Evolutionary conservation across 2,888 invertebrate genomes (phyloP).

Genomic region (Chydorus sphaericus): DNA sequence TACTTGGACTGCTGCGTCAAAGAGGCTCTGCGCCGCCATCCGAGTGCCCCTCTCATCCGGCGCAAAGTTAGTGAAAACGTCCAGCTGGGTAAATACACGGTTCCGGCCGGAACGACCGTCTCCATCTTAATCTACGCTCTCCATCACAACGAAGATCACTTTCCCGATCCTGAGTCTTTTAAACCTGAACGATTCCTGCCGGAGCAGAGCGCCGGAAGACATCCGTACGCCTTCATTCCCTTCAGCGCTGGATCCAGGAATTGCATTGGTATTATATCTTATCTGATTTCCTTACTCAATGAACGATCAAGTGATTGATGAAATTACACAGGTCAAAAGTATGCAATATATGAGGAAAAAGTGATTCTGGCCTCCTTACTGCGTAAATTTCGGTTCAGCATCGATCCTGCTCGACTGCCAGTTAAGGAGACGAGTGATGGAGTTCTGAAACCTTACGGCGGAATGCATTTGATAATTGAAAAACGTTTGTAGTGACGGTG

Average conservation of each 20-base stretch:
- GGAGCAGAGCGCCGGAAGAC: conserved; percentile 23
- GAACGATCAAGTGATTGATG: too few relatives aligned
- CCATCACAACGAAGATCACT: conserved; percentile 34
- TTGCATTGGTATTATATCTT: conserved; percentile 19
- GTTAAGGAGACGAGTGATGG: too few relatives aligned
- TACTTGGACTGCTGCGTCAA: conserved; percentile 65
- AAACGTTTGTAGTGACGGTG: too few relatives aligned
- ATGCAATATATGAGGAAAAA: too few relatives aligned
- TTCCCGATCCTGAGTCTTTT: conserved; percentile 35
- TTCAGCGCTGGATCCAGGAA: conserved; percentile 32
- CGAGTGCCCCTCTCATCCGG: conserved; percentile 64
- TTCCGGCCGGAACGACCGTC: conserved; percentile 55
- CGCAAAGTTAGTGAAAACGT: conserved; percentile 55
- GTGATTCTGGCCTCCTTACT: too few relatives aligned
- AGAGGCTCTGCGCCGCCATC: conserved; percentile 64
- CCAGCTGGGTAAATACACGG: conserved; percentile 47
- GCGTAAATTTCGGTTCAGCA: too few relatives aligned
- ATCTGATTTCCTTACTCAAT: too few relatives aligned
- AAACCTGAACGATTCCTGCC: conserved; percentile 36
- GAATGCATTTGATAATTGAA: too few relatives aligned
- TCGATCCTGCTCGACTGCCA: too few relatives aligned
- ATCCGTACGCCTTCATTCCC: conserved; percentile 31
- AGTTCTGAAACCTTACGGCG: too few relatives aligned
- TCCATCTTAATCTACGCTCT: conserved; percentile 34
- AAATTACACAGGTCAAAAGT: too few relatives aligned